phyloP scores from a whole-genome alignment of 2,888 invertebrate species.

The Nemotelus nigrinus region DNA sequence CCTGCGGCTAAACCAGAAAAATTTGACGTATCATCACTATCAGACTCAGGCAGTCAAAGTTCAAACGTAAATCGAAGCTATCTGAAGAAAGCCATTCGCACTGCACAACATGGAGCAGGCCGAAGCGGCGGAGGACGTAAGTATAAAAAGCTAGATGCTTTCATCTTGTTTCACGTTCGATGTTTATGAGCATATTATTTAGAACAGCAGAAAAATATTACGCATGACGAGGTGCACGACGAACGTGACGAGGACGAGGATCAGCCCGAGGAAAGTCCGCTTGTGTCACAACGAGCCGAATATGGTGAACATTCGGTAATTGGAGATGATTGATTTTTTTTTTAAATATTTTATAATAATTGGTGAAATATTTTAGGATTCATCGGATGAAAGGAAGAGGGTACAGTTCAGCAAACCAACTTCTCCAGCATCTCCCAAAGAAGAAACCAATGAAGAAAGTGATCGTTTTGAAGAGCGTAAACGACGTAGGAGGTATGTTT shows the following conservation, averaged over 20 bases:
- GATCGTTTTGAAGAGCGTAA: conserved; percentile 66
- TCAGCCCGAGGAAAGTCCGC: conserved; percentile 63
- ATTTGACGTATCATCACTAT: conserved; percentile 71
- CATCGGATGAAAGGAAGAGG: conserved; percentile 64
- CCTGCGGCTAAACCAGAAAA: conserved; percentile 67
- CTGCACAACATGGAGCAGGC: conserved; percentile 16
- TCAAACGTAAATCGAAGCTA: conserved; percentile 15
- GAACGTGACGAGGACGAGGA: conserved; percentile 36
- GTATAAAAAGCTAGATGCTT: conserved; percentile 12
- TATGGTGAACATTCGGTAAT: conserved; percentile 63
- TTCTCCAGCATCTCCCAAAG: conserved; percentile 53
- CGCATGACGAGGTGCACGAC: conserved; percentile 31
- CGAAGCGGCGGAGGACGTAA: conserved; percentile 31
- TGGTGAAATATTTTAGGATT: conserved; percentile 55
- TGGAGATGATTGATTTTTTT: neutral
- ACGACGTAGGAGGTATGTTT: conserved; percentile 65
- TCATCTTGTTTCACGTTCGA: conserved; percentile 1
- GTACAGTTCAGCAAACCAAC: conserved; percentile 66
- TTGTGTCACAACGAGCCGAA: conserved; percentile 65
- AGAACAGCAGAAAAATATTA: conserved; percentile 42
- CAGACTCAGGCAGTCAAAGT: conserved; percentile 57
- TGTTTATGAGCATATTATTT: conserved; percentile 40
- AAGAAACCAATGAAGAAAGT: conserved; percentile 59
- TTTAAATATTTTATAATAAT: neutral
- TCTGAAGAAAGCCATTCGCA: conserved; percentile 12